Evolutionary conservation across 2,888 invertebrate species (phyloP).

Genomic region (Melinaea marsaeus): DNA sequence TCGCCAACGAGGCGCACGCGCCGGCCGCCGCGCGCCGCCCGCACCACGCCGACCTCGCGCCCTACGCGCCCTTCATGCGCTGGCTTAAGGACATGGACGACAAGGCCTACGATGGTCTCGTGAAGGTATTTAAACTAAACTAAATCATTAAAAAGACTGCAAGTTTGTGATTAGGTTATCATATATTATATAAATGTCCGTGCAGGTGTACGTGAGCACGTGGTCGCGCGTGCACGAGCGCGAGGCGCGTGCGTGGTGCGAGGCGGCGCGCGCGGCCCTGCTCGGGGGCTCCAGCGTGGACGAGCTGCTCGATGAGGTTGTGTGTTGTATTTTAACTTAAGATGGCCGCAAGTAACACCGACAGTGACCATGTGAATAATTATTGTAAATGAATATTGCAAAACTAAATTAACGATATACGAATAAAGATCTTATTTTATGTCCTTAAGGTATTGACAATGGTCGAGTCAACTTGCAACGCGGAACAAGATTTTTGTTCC

Average conservation of each 20-base stretch:
- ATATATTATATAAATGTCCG: not conserved
- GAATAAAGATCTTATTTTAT: not conserved
- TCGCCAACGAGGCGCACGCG: constrained; percentile 83
- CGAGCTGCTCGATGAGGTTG: constrained; percentile 49
- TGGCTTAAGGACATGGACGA: constrained; percentile 93
- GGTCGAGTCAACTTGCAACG: constrained; percentile 93
- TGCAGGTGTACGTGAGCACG: constrained; percentile 84
- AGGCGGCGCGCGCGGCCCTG: constrained; percentile 80
- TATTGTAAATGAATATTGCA: no score
- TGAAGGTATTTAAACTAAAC: constrained; percentile 69
- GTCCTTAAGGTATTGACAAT: constrained; percentile 84
- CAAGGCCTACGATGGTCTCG: constrained; percentile 87
- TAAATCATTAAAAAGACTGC: not conserved
- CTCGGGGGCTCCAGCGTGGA: constrained; percentile 42
- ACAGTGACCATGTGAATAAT: no score
- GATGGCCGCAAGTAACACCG: no score
- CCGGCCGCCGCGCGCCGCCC: constrained; percentile 42
- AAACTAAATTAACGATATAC: not conserved
- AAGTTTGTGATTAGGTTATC: no score
- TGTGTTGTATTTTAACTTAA: not conserved
- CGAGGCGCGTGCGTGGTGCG: constrained; percentile 88
- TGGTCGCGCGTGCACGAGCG: constrained; percentile 93
- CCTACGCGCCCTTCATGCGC: constrained; percentile 94
- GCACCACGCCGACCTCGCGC: constrained; percentile 91
- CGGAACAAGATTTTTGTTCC: constrained; percentile 96